Evolutionary conservation across 2,888 invertebrate genomes (phyloP), one percentile per base, ranked within the genome.

Genomic region (Trissolcus brochymenae): DNA sequence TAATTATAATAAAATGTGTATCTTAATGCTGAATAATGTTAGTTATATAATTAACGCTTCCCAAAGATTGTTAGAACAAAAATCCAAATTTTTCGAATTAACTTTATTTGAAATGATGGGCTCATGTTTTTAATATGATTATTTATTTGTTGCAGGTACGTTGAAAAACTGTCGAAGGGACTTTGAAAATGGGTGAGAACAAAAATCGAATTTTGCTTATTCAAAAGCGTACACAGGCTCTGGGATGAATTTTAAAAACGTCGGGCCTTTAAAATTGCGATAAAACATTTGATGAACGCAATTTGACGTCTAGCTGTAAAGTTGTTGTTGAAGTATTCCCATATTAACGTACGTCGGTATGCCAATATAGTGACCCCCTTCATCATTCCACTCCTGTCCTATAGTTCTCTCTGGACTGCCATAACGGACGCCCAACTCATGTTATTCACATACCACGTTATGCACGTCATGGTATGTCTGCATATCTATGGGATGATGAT

Each of bases 251-350:
- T 35, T 11, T 6, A 16, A 46, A 46, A 43, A 43, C 16, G 61
- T 51, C 25, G 54, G n/a, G 46, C 7, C 29, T 19, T 49, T 41
- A 54, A 66, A 57, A 68, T 55, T 43, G 71, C 60, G 71, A 78
- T 78, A 68, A 74, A 74, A 65, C 54, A 43, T 55, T 56, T 62
- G 67, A 66, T 76, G 81, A 83, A 82, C 82, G 82, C 80, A 82
- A 84, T 85, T 81, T 80, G 78, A 65, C 61, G 66, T 79, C 79
- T 75, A 76, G 78, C 84, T 85, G 83, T 87, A 87, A 86, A 87
- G 86, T 86, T 84, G 85, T 83, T 84, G 83, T 87, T 86, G 85
- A 88, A 87, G 88, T 88, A 88, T 88, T 87, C 86, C 86, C 86
- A 88, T 88, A 87, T 87, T 85, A 84, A 76, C 81, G 81, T 77